Evolutionary conservation across 2,113 vertebrate genomes (phyloP), one percentile per base, ranked within the genome.

Genomic region (Caranx melampygus): DNA sequence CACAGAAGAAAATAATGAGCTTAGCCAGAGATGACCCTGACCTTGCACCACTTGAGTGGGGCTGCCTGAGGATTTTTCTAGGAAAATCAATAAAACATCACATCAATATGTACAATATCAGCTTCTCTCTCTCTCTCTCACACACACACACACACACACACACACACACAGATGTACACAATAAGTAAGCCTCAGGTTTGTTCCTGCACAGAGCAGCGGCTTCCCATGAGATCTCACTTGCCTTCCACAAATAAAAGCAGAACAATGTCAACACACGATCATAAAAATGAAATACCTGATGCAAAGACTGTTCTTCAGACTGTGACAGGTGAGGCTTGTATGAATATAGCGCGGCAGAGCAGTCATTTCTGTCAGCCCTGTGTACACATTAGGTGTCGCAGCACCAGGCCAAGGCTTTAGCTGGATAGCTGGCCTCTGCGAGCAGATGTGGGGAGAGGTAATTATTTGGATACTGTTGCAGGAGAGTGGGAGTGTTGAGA

Each of bases 381-480:
- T 18, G 73, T 74, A 59, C 82, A 73, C 75, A 75, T 51, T 8
- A 69, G 33, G 78, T 65, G 78, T 81, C 86, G 83, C n/a, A 68
- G 47, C 15, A 35, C 51, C n/a, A 6, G 9, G 72, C 70, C 55
- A 73, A 72, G 75, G 42, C 75, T 62, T 42, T 16, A 59, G 71
- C 72, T 54, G 52, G 61, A 57, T 16, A 59, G 71, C 72, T 54
- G 52, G 61, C 60, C 21, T 49, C 52, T 52, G 69, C 12, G 11
- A 67, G 51, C 79, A 84, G 78, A 85, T 84, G 83, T 67, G 72
- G 42, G 57, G 77, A 71, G 51, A 87, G 82, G 83, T 83, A 78
- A 83, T 89, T 80, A 88, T 93, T 85, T 92, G 70, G 77, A 85
- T 72, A 63, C 79, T 69, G 83, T 73, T 88, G 79, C 34, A 31